Conservation (phyloP, 2,888 invertebrate genomes). For the Patella depressa region DNA sequence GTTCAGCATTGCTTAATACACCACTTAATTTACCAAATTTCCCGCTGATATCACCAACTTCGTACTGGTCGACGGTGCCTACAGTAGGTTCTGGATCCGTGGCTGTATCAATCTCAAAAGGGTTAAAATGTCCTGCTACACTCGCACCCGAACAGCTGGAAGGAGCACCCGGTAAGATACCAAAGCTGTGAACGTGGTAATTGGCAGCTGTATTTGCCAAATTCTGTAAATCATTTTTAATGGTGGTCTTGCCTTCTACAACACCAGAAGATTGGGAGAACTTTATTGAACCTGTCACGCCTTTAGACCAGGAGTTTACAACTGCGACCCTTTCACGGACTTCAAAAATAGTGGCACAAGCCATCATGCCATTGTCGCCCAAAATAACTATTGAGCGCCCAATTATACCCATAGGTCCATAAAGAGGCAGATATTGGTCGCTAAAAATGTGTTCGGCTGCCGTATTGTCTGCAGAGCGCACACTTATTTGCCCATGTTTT, state of each 20-base stretch:
- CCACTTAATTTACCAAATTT: slow-evolving; percentile 86
- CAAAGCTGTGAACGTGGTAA: slow-evolving; percentile 71
- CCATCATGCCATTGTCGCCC: slow-evolving; percentile 81
- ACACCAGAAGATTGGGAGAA: slow-evolving; percentile 38
- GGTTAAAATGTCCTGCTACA: slow-evolving; percentile 82
- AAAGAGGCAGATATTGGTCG: slow-evolving; percentile 82
- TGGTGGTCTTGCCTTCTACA: slow-evolving; percentile 31
- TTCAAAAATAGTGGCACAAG: slow-evolving; percentile 78
- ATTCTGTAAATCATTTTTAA: slow-evolving; percentile 74
- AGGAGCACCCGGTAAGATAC: slow-evolving; percentile 57
- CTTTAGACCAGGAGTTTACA: slow-evolving; percentile 28
- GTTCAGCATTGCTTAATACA: slow-evolving; percentile 71
- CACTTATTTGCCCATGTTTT: slow-evolving; percentile 64
- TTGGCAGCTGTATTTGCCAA: slow-evolving; percentile 66
- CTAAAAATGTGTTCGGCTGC: slow-evolving; percentile 75
- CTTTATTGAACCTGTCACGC: slow-evolving; percentile 36
- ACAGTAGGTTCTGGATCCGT: slow-evolving; percentile 26
- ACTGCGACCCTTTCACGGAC: slow-evolving; percentile 36
- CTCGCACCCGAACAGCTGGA: slow-evolving; percentile 75
- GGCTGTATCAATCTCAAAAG: slow-evolving; percentile 71
- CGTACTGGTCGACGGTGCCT: slow-evolving; percentile 88
- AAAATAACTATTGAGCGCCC: slow-evolving; percentile 85
- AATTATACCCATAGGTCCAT: slow-evolving; percentile 82
- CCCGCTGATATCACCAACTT: slow-evolving; percentile 89
- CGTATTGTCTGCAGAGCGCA: slow-evolving; percentile 29